Evolutionary conservation across 2,888 invertebrate genomes (phyloP).

Genomic region (Actias luna): DNA sequence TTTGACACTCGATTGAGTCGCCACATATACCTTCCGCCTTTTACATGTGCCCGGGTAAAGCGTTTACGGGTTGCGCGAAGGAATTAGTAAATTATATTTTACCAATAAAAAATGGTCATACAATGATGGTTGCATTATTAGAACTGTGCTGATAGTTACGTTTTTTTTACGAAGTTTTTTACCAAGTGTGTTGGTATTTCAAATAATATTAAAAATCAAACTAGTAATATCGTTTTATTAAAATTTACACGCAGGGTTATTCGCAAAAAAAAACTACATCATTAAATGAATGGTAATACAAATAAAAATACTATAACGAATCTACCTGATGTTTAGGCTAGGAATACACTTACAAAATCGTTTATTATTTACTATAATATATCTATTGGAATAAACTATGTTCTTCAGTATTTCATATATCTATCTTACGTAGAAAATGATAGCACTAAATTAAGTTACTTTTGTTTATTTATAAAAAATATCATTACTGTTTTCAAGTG

Average conservation of each 20-base stretch:
- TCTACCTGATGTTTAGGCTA: constrained; percentile 3
- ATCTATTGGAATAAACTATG: neutral
- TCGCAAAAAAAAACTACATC: neutral
- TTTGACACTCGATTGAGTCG: too few species aligned
- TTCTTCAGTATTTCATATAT: neutral
- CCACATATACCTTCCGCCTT: too few species aligned
- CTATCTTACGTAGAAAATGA: neutral
- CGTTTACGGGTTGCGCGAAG: too few species aligned
- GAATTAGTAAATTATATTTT: too few species aligned
- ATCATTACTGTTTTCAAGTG: neutral
- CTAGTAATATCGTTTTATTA: neutral
- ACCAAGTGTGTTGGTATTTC: neutral
- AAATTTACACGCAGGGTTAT: neutral
- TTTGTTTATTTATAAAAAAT: neutral
- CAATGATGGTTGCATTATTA: too few species aligned
- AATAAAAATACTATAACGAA: constrained; percentile 8
- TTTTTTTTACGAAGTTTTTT: neutral
- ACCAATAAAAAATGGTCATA: too few species aligned
- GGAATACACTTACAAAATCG: neutral
- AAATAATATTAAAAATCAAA: neutral
- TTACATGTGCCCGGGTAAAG: too few species aligned
- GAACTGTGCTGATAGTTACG: neutral
- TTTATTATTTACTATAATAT: neutral
- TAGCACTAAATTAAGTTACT: neutral
- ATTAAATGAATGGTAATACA: neutral